Percentiles rank a stretch among this genome's conserved stretches.
Conservation (phyloP, 2,888 invertebrate species). For the Napeogenes inachia region DNA sequence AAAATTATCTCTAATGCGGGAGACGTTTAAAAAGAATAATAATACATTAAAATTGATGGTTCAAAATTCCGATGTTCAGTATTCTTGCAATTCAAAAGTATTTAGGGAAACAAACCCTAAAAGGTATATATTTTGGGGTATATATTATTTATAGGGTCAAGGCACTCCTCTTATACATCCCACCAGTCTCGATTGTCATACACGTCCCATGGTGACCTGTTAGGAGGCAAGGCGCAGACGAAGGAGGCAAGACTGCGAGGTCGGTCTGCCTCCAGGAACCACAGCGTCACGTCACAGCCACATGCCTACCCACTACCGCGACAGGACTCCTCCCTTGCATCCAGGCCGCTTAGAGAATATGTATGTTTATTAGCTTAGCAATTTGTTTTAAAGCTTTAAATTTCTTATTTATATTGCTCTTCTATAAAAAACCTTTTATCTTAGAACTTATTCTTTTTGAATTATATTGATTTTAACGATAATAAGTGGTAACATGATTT, state of each 20-base stretch:
- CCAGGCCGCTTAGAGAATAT: conserved; percentile 84
- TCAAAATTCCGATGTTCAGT: too few relatives aligned
- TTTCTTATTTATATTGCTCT: too few relatives aligned
- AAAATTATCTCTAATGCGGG: too few relatives aligned
- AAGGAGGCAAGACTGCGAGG: conserved; percentile 90
- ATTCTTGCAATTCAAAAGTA: too few relatives aligned
- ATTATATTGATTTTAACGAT: too few relatives aligned
- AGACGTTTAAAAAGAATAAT: too few relatives aligned
- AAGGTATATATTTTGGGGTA: too few relatives aligned
- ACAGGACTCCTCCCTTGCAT: conserved; percentile 78
- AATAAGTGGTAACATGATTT: neutral
- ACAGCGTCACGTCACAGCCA: conserved; percentile 79
- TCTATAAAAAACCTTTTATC: too few relatives aligned
- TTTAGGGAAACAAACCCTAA: too few relatives aligned
- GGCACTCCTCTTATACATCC: conserved; percentile 96
- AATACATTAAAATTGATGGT: too few relatives aligned
- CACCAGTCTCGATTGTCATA: conserved; percentile 95
- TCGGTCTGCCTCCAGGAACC: conserved; percentile 83
- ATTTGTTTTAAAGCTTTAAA: too few relatives aligned
- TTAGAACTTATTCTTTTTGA: too few relatives aligned
- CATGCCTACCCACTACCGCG: conserved; percentile 72
- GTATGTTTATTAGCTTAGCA: conserved; percentile 63
- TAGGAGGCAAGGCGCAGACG: conserved; percentile 86
- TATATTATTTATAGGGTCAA: conserved; percentile 79
- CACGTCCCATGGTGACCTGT: conserved; percentile 94